Evolutionary conservation across 1,140 invertebrate species (phyloP), one percentile per base, ranked within the genome.

Genomic region (Eupeodes corollae): DNA sequence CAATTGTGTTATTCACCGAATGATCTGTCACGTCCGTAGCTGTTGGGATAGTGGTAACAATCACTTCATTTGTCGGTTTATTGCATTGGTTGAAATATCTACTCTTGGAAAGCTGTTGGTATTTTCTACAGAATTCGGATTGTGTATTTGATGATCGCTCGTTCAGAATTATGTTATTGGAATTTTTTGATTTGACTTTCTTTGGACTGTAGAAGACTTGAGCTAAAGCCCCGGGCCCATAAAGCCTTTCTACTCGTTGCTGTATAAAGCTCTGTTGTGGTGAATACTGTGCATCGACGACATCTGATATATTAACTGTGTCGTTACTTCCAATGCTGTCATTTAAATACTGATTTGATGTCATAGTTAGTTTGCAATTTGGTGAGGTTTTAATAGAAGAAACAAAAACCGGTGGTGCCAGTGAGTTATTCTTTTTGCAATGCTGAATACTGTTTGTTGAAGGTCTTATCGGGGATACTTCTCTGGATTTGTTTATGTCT

Each of bases 161-260:
- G 6, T 18, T 13, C 2, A 40, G 38, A 30, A 41, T 15, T 12
- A 38, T 6, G 8, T 26, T 26, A 26, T 26, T 26, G 21, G 21
- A 26, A 26, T 26, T 26, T 26, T 26, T 30, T 41, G 47, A 33
- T 14, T 47, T 51, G 14, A 53, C 37, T 47, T 76, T 60, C 51
- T 80, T 80, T 37, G 76, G 76, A 50, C 81, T 82, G 58, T 86
- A 85, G 57, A 90, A 90, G 8, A 84, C 84, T 62, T 87, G 84
- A 3, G 85, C 85, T 8, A 89, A 59, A 12, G 87, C 86, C 19
- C 86, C 84, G 1, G 86, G 85, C 0, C 89, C 89, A 64, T 91
- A 92, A 0, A 92, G 66, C 47, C 88, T 73, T 59, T 92, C 88
- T 1, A 92, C 87, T 33, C 87, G 75, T 61, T 91, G 86, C 61